These are phyloP conservation scores for Falco naumanni DNA, from an alignment of 2,797 vertebrate species.

Conservation along the genomic window DNA sequence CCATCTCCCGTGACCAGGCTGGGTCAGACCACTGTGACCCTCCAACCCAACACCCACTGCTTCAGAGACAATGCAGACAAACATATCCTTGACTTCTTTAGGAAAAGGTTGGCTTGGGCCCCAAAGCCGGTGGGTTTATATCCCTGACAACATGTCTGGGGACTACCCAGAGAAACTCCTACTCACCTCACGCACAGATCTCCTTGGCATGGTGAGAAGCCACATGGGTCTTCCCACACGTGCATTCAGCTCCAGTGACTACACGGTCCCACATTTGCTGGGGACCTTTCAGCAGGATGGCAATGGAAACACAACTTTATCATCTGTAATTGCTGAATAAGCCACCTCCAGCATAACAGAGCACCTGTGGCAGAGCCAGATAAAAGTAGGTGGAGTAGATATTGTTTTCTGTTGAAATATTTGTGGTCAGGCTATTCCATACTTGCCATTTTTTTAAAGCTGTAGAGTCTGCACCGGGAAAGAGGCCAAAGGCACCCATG, in stretches of 20 bases:
- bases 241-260: rapidly evolving
- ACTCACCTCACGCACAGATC: rapidly evolving
- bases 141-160: not conserved
- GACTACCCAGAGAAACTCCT: not conserved
- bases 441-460: not conserved
- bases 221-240: not conserved
- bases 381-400: not conserved
- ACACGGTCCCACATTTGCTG: rapidly evolving
- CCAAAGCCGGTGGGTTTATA: not conserved
- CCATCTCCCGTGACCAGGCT: not conserved
- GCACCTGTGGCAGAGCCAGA: not conserved
- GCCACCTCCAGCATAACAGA: rapidly evolving
- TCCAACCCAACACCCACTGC: not conserved
- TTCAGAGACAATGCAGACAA: not conserved
- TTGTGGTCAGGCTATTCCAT: not conserved
- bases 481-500: not conserved
- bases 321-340: not conserved
- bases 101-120: not conserved
- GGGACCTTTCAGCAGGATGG: not conserved
- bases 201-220: not conserved
- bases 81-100: rapidly evolving
- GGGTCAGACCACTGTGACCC: rapidly evolving
- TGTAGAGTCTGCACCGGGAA: not conserved
- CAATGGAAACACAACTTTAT: not conserved
- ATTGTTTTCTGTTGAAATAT: not conserved